phyloP scores from a whole-genome alignment of 1,140 invertebrate species.

The Drosophila serrata region DNA sequence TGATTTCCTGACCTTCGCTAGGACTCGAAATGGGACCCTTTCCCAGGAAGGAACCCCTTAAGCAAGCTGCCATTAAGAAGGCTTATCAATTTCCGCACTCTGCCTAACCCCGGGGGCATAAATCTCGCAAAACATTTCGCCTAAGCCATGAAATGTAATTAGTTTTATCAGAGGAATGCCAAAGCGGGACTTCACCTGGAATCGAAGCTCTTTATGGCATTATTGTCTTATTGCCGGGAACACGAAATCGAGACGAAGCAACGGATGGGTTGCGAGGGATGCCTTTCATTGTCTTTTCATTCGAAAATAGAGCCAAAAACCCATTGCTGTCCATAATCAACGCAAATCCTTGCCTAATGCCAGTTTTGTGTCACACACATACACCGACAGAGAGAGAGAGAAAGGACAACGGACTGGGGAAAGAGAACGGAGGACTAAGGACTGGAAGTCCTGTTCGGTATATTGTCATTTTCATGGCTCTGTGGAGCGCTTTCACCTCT shows the following conservation, averaged over 20 bases:
- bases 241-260: not conserved
- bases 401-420: too few relatives aligned
- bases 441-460: constrained; percentile 3
- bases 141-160: constrained; percentile 57
- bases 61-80: constrained; percentile 42
- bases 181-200: constrained; percentile 47
- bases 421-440: not conserved
- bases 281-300: constrained; percentile 82
- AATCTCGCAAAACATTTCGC: constrained; percentile 45
- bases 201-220: constrained; percentile 75
- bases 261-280: not conserved
- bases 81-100: constrained; percentile 52
- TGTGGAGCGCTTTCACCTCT: constrained; percentile 77
- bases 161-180: constrained; percentile 61
- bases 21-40: not conserved
- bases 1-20: constrained; percentile 28
- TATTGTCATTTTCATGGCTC: constrained; percentile 82
- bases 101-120: constrained; percentile 39
- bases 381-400: not conserved
- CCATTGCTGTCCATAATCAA: constrained; percentile 83
- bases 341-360: constrained; percentile 82
- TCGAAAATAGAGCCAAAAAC: constrained; percentile 76
- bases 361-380: constrained; percentile 79
- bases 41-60: constrained; percentile 46
- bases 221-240: constrained; percentile 70